Evolutionary conservation across 2,113 vertebrate species (phyloP), one percentile per base, ranked within the genome.

Genomic region (Orycteropus afer): DNA sequence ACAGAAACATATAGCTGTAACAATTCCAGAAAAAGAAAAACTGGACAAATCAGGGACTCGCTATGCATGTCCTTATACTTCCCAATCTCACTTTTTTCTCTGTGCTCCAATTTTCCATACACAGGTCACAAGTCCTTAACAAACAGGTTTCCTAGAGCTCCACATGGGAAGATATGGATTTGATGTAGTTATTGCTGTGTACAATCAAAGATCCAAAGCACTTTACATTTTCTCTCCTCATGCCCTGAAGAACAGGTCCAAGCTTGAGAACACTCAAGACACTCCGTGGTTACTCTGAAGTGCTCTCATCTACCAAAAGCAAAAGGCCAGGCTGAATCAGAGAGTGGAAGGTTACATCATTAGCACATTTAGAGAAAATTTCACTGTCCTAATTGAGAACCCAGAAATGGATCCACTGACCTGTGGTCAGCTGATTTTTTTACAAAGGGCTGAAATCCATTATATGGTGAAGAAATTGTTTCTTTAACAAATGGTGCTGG

Each of bases 21-120:
- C 1, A 89, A 91, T 87, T 83, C 15, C 45, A 86, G 76, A 82
- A 88, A 79, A 81, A 94, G 88, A 45, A 42, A 93, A 86, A 76
- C 9, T 86, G 17, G 11, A 89, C 14, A 81, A 10, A 89, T 23
- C 40, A 59, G 59, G 40, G 42, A 69, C 34, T 71, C 71, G 32
- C 53, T 18, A 40, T 32, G 76, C 63, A 78, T 27, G 55, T 61
- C 73, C 51, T 78, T 84, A 34, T 18, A 47, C 32, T 37, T 74
- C 77, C 42, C 34, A 61, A 40, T 77, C 23, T 93, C 45, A 59
- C 55, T 79, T 82, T 74, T 49, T 74, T 18, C 23, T 59, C 47
- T 79, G 12, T 32, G 73, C 27, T 88, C 65, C 18, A 61, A 42
- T 73, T 93, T 76, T 81, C 51, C 65, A 93, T 53, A 82, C 7